Evolutionary conservation across 2,888 invertebrate species (phyloP), one percentile per base, ranked within the genome.

Genomic region (Masnerella sp.): DNA sequence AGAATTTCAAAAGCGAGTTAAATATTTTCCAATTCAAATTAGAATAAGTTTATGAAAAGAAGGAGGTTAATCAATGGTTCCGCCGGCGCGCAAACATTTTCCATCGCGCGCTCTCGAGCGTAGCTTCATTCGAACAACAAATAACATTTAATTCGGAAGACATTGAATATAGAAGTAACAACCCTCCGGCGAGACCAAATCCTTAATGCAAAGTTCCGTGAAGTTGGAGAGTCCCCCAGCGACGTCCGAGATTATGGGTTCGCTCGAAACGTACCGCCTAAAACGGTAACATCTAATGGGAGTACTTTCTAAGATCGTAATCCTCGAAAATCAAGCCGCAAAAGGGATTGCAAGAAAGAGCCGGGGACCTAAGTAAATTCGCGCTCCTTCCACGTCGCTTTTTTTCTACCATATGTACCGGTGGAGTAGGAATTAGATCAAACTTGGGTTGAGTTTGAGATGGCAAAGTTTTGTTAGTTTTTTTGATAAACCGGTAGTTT

Each of bases 301-400:
- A 75, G 70, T 62, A 68, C 75, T 67, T 72, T 67, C 54, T 34
- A 61, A 72, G 54, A 72, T 58, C 38, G 71, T 74, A 69, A 74
- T 74, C 64, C 65, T 49, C 14, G 74, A 59, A 69, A 74, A 65
- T 69, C 65, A 74, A 74, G 59, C 74, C 74, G 59, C 69, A 69
- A 59, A 64, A 61, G 69, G 67, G 59, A 58, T 52, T 38, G 52
- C 51, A 56, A 61, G 58, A 59, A 64, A 56, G 54, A 30, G 22
- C 58, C 40, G 11, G 28, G 18, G 36, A 43, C 52, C 34, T 34
- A 38, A 69, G 74, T 59, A 77, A 74, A 72, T 54, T 42, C 32
- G 42, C n/a, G 18, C 20, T 5, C 18, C 32, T 11, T 18, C 12
- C n/a, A 7, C 18, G 17, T 9, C 17, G 17, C 14, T 25, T 25